Evolutionary conservation across 2,113 vertebrate species (phyloP).

Genomic region (Daubentonia madagascariensis): DNA sequence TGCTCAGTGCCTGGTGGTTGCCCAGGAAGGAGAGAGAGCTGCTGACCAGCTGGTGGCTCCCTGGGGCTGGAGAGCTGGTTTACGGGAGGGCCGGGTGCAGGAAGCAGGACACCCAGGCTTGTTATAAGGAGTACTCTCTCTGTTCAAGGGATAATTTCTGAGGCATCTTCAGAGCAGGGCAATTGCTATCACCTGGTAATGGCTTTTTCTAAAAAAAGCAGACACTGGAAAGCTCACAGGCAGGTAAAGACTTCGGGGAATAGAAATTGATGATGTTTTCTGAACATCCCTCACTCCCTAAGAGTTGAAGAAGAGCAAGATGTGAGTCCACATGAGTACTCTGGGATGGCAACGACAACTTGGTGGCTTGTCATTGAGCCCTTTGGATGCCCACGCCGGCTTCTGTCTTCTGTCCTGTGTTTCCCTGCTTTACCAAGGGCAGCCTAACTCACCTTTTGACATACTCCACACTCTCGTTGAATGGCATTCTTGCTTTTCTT

Average conservation of each 20-base stretch:
- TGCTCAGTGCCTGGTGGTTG: too few relatives aligned
- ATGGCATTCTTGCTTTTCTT: neutral
- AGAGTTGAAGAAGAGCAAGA: rapidly evolving
- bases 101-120: too few relatives aligned
- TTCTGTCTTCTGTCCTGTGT: rapidly evolving
- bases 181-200: rapidly evolving
- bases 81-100: neutral
- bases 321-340: rapidly evolving
- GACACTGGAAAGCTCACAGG: rapidly evolving
- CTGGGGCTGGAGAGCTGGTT: neutral
- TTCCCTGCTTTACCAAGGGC: too few relatives aligned
- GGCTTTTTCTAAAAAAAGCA: neutral
- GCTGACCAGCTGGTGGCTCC: neutral
- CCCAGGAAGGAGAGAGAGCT: neutral
- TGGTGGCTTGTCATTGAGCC: rapidly evolving
- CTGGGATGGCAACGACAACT: neutral
- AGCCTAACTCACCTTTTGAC: neutral
- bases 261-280: neutral
- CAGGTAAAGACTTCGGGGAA: neutral
- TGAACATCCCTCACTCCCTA: neutral
- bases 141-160: neutral
- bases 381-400: rapidly evolving
- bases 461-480: rapidly evolving
- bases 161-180: too few relatives aligned
- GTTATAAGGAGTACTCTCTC: neutral